Conservation (phyloP, 2,888 invertebrate species). For the Drosophila suboccidentalis region DNA sequence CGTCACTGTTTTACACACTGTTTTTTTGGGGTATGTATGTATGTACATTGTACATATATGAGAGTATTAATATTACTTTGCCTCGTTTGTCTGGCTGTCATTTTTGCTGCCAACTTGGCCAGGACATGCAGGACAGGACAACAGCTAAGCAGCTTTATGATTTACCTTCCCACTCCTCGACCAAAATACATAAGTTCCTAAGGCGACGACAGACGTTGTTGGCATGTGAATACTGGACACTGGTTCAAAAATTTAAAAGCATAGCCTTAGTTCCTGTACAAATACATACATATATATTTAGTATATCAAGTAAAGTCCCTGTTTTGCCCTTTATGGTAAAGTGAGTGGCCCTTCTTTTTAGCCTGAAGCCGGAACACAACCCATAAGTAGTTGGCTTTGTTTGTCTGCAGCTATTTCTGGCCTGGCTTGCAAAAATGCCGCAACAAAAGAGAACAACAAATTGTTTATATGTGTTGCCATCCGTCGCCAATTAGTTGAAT, state of each 20-base stretch:
- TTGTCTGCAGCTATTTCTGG: slow-evolving; percentile 10
- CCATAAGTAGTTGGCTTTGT: slow-evolving; percentile 16
- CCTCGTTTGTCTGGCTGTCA: slow-evolving; percentile 43
- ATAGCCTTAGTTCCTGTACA: neutral
- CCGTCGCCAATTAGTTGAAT: slow-evolving; percentile 37
- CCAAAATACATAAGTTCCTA: slow-evolving; percentile 6
- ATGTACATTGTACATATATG: neutral
- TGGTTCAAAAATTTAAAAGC: slow-evolving; percentile 5
- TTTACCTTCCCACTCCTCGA: slow-evolving; percentile 22
- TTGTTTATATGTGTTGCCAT: slow-evolving; percentile 15
- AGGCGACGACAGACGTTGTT: slow-evolving; percentile 2
- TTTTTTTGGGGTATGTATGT: slow-evolving; percentile 62
- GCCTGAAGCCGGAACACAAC: slow-evolving; percentile 2
- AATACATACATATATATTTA: neutral
- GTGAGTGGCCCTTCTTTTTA: neutral
- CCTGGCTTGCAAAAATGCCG: slow-evolving; percentile 35
- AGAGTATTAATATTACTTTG: slow-evolving; percentile 49
- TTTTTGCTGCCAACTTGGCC: slow-evolving; percentile 50
- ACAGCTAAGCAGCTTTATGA: slow-evolving; percentile 70
- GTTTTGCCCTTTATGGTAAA: slow-evolving; percentile 3
- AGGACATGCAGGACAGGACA: slow-evolving; percentile 56
- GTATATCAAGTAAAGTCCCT: neutral
- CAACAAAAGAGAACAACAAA: slow-evolving; percentile 4
- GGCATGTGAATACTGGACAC: slow-evolving; percentile 8
- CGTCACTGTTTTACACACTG: slow-evolving; percentile 34